Base-by-base conservation (phyloP, 1,140 invertebrate species). In the Heterodera schachtii region DNA sequence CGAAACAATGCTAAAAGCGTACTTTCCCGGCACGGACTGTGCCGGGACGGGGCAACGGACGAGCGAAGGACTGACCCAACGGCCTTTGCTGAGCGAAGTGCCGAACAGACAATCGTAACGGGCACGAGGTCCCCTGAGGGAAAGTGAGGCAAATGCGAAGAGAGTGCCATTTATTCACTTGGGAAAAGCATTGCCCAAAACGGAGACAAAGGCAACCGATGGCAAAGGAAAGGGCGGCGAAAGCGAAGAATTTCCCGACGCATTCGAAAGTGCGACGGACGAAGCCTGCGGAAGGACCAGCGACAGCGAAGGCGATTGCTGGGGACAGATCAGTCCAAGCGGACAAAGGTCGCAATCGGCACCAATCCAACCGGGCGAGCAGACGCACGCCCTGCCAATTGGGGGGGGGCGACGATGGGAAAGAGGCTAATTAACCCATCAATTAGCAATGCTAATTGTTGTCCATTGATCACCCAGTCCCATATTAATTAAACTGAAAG, bases 261-360 rank as follows among this genome's bases (percentile, higher is more conserved):
- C 31, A 31, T 31, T 31, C 31, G 31, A 31, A 31, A 31, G 31
- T 31, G 31, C n/a, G 44, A 77, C 7, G 11, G 77, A 41, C 16
- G 64, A 60, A 21, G 64, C 77, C 46, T 78, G 77, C 41, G 77
- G 77, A 13, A 78, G 8, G 47, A 78, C 69, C 9, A 78, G 31
- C 16, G 77, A 13, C 47, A 78, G 31, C 70, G 66, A 19, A 3
- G 77, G 64, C 47, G 16, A 11, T 3, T 52, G 3, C 21, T 41
- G 41, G 19, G 31, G 21, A 69, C 77, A 78, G n/a, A 21, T 21
- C 6, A 69, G 13, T 6, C 77, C 60, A 8, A 78, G 21, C 47
- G 70, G 31, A 46, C 77, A 78, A 64, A 78, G 64, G n/a, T 78
- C 77, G 70, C 77, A 78, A 21, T 64, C 77, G 46, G 77, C 52